Conservation (phyloP, 2,888 invertebrate genomes). For the Ceramica pisi region DNA sequence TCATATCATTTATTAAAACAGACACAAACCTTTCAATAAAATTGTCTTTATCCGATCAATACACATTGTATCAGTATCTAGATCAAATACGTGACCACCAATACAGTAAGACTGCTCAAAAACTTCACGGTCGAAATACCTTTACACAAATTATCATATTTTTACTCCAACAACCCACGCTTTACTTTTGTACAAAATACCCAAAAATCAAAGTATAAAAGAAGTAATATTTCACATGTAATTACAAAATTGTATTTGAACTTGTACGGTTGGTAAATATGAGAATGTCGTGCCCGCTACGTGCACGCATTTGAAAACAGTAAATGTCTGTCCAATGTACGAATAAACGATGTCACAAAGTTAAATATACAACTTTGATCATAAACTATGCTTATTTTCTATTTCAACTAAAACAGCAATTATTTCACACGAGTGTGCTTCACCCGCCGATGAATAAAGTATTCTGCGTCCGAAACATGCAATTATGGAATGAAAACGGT, state of each 20-base stretch:
- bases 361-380: conserved; percentile 49
- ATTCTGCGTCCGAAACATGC: conserved; percentile 35
- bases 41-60: conserved; percentile 8
- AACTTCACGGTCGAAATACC: conserved; percentile 19
- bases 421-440: conserved; percentile 40
- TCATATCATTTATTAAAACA: not conserved
- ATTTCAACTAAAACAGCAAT: conserved; percentile 54
- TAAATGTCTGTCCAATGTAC: conserved; percentile 45
- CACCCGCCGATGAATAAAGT: conserved; percentile 40
- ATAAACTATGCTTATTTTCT: conserved; percentile 54
- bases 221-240: conserved; percentile 11
- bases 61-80: conserved; percentile 16
- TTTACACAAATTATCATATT: conserved; percentile 36
- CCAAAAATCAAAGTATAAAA: conserved; percentile 6
- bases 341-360: conserved; percentile 50
- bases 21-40: conserved; percentile 26
- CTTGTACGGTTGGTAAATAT: conserved; percentile 43
- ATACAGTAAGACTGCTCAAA: conserved; percentile 22
- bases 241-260: conserved; percentile 35
- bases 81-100: conserved; percentile 34
- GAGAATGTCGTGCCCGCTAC: conserved; percentile 26
- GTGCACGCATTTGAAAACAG: conserved; percentile 34
- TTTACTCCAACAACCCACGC: not conserved
- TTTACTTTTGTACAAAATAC: conserved; percentile 13
- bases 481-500: conserved; percentile 43